These are phyloP conservation scores for Actenoides lindsayi DNA, from an alignment of 2,113 vertebrate species.

Conservation along the genomic window DNA sequence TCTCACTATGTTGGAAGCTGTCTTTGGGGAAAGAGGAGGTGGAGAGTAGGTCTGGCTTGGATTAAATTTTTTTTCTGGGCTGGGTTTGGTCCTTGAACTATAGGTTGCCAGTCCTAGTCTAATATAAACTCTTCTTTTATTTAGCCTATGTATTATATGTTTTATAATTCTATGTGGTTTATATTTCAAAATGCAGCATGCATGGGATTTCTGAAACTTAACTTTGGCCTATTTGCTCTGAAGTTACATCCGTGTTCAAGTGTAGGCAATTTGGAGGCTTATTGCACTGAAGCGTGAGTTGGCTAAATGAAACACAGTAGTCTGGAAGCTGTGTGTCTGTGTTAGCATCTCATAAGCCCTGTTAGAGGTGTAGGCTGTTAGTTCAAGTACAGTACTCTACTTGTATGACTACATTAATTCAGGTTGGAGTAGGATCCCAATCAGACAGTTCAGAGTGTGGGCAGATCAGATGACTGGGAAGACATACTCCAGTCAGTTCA, in stretches of 20 bases:
- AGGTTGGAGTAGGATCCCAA: background rate
- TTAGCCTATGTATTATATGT: background rate
- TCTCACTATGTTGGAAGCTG: background rate
- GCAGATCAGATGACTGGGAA: background rate
- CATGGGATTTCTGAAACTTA: background rate
- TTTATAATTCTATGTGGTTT: background rate
- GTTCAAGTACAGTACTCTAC: background rate
- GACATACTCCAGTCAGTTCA: background rate
- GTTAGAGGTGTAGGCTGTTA: background rate
- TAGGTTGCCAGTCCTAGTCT: background rate
- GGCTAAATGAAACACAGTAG: background rate
- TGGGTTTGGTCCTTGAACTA: background rate
- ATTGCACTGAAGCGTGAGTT: fast-evolving
- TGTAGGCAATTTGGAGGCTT: background rate
- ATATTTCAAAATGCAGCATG: background rate
- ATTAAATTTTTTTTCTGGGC: background rate
- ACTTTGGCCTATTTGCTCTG: background rate
- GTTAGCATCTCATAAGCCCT: background rate
- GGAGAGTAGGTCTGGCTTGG: background rate
- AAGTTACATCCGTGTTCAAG: background rate
- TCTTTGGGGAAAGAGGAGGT: background rate
- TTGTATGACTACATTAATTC: background rate
- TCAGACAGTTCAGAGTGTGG: background rate
- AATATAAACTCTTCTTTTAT: background rate
- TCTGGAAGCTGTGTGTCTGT: background rate